These are phyloP conservation scores for Ahaetulla prasina DNA, from an alignment of 2,113 vertebrate genomes.

Conservation along the genomic window DNA sequence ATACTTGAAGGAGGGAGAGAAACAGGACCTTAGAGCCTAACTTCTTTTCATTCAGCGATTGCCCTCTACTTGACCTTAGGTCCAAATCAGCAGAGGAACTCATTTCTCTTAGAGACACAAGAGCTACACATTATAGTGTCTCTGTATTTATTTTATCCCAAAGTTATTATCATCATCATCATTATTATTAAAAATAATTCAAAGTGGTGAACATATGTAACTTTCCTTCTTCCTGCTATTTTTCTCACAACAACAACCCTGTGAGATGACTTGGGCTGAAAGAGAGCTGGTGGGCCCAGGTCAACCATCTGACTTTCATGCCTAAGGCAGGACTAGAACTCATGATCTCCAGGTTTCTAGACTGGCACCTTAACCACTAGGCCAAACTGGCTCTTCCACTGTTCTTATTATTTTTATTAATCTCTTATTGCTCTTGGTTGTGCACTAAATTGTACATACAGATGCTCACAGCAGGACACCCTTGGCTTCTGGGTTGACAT, in stretches of 20 bases:
- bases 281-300: background rate
- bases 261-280: background rate
- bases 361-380: no score
- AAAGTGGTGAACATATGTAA: background rate
- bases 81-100: background rate
- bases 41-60: background rate
- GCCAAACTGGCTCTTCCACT: no score
- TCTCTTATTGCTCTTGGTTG: no score
- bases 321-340: background rate
- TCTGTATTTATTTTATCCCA: background rate
- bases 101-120: background rate
- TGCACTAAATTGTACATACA: no score
- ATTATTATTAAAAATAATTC: background rate
- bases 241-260: background rate
- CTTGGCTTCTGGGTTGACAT: no score
- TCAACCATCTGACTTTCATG: background rate
- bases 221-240: background rate
- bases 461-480: no score
- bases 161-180: no score
- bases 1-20: background rate
- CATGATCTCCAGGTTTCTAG: no score
- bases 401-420: no score
- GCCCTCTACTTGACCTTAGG: background rate
- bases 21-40: background rate
- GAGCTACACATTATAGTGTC: no score